These are phyloP conservation scores for Bimastos eiseni DNA, from an alignment of 2,888 invertebrate species.

Conservation along the genomic window DNA sequence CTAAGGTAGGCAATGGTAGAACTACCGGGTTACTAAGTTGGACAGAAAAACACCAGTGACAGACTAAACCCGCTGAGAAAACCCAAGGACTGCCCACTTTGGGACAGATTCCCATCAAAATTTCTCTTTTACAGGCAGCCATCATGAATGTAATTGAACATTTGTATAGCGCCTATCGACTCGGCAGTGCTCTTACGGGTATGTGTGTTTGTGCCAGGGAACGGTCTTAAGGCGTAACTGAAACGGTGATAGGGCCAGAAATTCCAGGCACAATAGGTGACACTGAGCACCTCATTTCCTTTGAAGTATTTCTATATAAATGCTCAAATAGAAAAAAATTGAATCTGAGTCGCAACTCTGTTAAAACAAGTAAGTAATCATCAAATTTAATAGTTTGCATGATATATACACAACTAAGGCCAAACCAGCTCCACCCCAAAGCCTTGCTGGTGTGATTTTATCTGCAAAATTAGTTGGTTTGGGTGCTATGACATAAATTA, in stretches of 20 bases:
- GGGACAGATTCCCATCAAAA: background rate
- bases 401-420: conserved; percentile 16
- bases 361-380: conserved; percentile 7
- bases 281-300: no score
- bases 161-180: no score
- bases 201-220: no score
- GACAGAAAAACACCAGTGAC: background rate
- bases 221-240: no score
- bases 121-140: background rate
- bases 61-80: background rate
- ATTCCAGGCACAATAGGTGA: no score
- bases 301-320: no score
- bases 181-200: no score
- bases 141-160: background rate
- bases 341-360: background rate
- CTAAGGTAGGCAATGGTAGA: background rate
- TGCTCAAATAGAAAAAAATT: no score
- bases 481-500: background rate
- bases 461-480: background rate
- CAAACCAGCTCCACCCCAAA: background rate
- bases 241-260: no score
- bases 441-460: background rate
- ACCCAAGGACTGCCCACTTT: background rate
- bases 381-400: conserved; percentile 15
- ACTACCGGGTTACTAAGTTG: background rate